Evolutionary conservation across 2,113 vertebrate genomes (phyloP), one percentile per base, ranked within the genome.

Genomic region (Corythaixoides concolor): DNA sequence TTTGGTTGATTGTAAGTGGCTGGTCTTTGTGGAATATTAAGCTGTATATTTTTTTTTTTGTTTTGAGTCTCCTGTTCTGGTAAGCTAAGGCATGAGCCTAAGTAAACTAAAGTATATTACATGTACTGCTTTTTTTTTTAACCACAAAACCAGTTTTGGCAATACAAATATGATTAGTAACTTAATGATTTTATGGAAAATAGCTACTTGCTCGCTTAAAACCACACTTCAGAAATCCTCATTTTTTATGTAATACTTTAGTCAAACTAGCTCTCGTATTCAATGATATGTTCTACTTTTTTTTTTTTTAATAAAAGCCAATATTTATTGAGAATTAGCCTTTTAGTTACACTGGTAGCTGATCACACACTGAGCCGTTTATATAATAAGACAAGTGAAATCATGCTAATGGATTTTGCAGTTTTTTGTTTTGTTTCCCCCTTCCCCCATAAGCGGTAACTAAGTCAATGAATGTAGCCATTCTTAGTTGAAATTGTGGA

Each of bases 301-400:
- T 88, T 37, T 28, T 80, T 74, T 64, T 49, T 69, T 26, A 7
- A n/a, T 75, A 56, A 70, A 82, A 85, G 49, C 28, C 58, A 73
- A 33, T 88, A 49, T 35, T 82, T 95, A 78, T 0, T 70, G 82
- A 82, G 66, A 93, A 66, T 76, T 85, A 85, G 55, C 50, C 53
- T 92, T 88, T 88, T 81, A 90, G 90, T 93, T 95, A 50, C 49
- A 49, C 14, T 88, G 39, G 39, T 92, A 86, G 53, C 62, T 93
- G n/a, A 33, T 94, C 75, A 56, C 67, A 85, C 58, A 58, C 41
- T 73, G 37, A 74, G 55, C 63, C 84, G 50, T 74, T 92, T 86
- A 62, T 91, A 15, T 91, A 90, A 76, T 18, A 66, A 49, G 50
- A 50, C 23, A 28, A 80, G 8, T 88, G 63, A 92, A 94, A 76